A percentile compares a stretch with the other conserved stretches of the same genome.
phyloP scores from a whole-genome alignment of 2,113 vertebrate genomes.

The Canis aureus region DNA sequence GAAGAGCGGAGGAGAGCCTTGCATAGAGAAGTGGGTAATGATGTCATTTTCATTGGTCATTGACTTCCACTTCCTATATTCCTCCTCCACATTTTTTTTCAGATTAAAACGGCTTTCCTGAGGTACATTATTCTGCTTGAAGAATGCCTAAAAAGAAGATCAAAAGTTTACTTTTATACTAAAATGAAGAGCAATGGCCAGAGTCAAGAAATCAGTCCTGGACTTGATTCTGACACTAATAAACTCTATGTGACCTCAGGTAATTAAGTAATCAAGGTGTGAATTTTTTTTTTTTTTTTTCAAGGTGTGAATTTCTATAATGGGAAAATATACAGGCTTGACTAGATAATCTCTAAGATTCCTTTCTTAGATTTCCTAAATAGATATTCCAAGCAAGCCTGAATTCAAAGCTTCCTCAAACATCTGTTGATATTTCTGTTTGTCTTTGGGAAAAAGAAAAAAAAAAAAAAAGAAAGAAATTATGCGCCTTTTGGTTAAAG shows the following conservation, averaged over 20 bases:
- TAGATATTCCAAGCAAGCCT: background rate
- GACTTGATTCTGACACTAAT: background rate
- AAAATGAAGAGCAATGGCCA: background rate
- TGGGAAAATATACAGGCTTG: background rate
- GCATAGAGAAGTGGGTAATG: constrained; percentile 97
- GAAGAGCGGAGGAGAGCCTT: constrained; percentile 96
- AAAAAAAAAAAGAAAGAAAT: background rate
- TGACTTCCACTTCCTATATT: constrained; percentile 99
- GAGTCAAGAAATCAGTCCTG: constrained; percentile 11
- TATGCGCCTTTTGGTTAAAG: background rate
- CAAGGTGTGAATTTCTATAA: background rate
- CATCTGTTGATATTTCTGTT: background rate
- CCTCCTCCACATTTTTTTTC: constrained; percentile 99
- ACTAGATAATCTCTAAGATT: background rate
- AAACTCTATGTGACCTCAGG: background rate
- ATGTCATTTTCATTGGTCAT: constrained; percentile 98
- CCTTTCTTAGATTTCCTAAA: constrained; percentile 39
- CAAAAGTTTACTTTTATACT: constrained; percentile 45
- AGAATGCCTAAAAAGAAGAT: constrained; percentile 93
- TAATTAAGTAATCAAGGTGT: background rate
- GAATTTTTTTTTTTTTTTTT: background rate
- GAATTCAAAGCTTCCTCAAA: constrained; percentile 22
- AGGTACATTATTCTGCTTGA: constrained; percentile 99
- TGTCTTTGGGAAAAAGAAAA: background rate
- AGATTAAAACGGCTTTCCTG: constrained; percentile 99